Base-by-base conservation (phyloP, 2,888 invertebrate genomes). In the Hoplodrina ambigua region DNA sequence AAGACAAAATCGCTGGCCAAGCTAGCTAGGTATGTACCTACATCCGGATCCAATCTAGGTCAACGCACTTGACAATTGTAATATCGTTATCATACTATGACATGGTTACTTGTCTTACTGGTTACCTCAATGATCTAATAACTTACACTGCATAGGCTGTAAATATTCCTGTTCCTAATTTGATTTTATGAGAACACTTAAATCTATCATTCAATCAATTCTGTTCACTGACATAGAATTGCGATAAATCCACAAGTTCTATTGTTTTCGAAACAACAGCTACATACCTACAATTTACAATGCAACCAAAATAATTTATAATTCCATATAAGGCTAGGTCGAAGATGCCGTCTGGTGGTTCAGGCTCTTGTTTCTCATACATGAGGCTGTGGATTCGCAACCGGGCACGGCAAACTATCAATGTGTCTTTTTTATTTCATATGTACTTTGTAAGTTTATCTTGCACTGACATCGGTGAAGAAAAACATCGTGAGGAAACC, bases 201-300 rank as follows among this genome's bases (percentile, higher is more conserved):
- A 75, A 56, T 71, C 69, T 50, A 33, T 75, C 0, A 13, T 44
- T 75, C 15, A 25, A 50, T 25, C 25, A 13, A 64, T 3, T 46
- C 25, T 19, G 19, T 54, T 37, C 10, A n/a, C 0, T 2, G 19
- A 15, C 25, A 69, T 53, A n/a, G n/a, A n/a, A n/a, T n/a, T n/a
- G n/a, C n/a, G n/a, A n/a, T n/a, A 19, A 56, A 60, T 25, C 17
- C 25, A 60, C 49, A 37, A 61, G 20, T 53, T 53, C 30, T 30
- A 71, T 78, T 60, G 56, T 73, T 71, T 55, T 41, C 17, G 13
- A 72, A 57, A 53, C n/a, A 53, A 41, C 17, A 54, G n/a, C 46
- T 17, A 46, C 15, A 15, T 17, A n/a, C n/a, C n/a, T n/a, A 46
- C 17, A 46, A 46, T 46, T 17, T 46, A 46, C 46, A 17, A 17